Percentiles rank a stretch among this genome's conserved stretches.
Evolutionary conservation across 2,888 invertebrate genomes (phyloP).

Genomic region (Troides helena): DNA sequence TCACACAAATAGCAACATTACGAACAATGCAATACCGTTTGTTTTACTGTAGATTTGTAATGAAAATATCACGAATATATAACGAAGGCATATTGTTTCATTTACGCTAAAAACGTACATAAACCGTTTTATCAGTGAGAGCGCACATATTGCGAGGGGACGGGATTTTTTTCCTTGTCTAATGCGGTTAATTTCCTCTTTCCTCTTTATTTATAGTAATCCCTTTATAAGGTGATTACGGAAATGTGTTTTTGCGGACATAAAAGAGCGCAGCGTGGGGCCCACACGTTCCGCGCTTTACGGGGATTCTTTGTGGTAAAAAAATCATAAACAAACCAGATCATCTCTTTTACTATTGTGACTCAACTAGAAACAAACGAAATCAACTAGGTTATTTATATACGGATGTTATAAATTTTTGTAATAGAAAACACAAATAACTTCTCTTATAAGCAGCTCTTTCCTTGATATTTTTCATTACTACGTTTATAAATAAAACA

Average conservation of each 20-base stretch:
- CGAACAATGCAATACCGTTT: constrained; percentile 31
- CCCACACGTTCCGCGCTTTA: constrained; percentile 52
- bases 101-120: constrained; percentile 69
- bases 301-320: constrained; percentile 47
- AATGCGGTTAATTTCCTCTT: constrained; percentile 81
- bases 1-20: constrained; percentile 19
- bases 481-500: too few relatives aligned
- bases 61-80: constrained; percentile 49
- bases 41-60: constrained; percentile 31
- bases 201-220: constrained; percentile 81
- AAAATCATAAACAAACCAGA: constrained; percentile 42
- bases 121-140: constrained; percentile 78
- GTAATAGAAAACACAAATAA: too few relatives aligned
- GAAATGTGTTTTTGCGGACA: constrained; percentile 80
- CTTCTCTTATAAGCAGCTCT: too few relatives aligned
- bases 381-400: background rate
- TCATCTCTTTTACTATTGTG: background rate
- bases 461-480: too few relatives aligned
- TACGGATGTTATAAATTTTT: too few relatives aligned
- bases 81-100: constrained; percentile 72
- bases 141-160: constrained; percentile 77
- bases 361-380: background rate
- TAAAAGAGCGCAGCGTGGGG: constrained; percentile 78
- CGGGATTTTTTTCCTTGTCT: constrained; percentile 71
- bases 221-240: constrained; percentile 81